phyloP scores from a whole-genome alignment of 2,888 invertebrate species.

The Caenorhabditis wallacei region DNA sequence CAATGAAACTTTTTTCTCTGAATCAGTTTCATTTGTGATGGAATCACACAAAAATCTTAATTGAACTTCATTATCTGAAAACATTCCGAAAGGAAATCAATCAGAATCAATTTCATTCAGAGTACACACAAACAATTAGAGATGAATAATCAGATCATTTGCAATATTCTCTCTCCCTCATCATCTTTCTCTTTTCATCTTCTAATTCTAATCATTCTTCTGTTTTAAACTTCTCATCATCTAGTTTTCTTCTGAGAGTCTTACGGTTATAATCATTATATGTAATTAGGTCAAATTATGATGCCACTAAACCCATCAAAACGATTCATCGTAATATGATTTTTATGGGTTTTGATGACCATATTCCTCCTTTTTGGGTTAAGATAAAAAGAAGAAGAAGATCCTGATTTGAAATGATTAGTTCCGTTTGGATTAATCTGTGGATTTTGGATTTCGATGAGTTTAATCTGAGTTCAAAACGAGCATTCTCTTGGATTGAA shows the following conservation, averaged over 20 bases:
- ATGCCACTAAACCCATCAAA: not conserved
- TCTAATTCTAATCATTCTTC: not conserved
- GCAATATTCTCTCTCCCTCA: not conserved
- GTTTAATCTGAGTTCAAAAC: too few species aligned
- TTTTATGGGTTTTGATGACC: not conserved
- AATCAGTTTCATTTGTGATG: too few species aligned
- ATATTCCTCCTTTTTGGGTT: not conserved
- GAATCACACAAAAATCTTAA: too few species aligned
- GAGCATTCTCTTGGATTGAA: too few species aligned
- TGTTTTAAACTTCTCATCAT: not conserved
- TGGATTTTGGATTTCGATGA: too few species aligned
- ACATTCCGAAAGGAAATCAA: too few species aligned
- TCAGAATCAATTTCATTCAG: not conserved
- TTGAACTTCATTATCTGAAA: too few species aligned
- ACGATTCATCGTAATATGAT: not conserved
- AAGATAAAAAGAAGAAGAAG: not conserved
- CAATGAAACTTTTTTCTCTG: too few species aligned
- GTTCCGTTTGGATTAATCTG: not conserved
- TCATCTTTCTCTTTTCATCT: not conserved
- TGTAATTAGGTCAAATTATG: conserved; percentile 37
- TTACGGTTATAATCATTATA: conserved; percentile 26
- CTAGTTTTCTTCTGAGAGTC: not conserved
- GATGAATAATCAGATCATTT: not conserved
- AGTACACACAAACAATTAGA: not conserved
- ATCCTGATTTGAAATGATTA: too few species aligned